Percentiles rank a stretch among this genome's conserved stretches.
These are phyloP conservation scores for Cephus nigrinus DNA, from an alignment of 2,888 invertebrate genomes.

Conservation along the genomic window DNA sequence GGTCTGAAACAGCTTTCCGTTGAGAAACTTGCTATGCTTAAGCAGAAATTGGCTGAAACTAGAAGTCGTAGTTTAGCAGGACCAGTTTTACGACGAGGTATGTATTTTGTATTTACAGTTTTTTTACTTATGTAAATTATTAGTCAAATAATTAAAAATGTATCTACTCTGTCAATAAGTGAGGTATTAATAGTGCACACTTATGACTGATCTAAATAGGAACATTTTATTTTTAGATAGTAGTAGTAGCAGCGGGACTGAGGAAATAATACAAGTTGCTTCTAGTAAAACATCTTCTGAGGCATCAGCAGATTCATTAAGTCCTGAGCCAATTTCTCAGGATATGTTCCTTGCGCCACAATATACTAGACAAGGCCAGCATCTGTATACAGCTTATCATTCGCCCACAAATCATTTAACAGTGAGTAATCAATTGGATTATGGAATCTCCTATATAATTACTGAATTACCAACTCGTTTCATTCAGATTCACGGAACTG, in stretches of 20 bases:
- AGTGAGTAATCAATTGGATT: constrained; percentile 58
- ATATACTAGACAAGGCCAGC: constrained; percentile 69
- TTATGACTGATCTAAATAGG: not conserved
- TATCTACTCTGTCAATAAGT: not conserved
- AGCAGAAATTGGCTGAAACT: constrained; percentile 72
- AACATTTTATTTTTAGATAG: constrained; percentile 22
- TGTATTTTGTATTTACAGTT: not conserved
- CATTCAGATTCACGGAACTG: constrained; percentile 75
- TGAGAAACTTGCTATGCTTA: constrained; percentile 75
- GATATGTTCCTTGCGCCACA: constrained; percentile 72
- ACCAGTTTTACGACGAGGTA: not conserved
- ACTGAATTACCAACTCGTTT: constrained; percentile 18
- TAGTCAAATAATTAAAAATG: not conserved
- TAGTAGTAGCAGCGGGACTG: constrained; percentile 44
- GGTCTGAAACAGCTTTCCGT: constrained; percentile 77
- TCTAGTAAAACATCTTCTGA: constrained; percentile 13
- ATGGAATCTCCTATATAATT: constrained; percentile 3
- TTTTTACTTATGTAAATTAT: not conserved
- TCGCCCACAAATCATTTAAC: constrained; percentile 70
- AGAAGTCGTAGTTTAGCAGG: constrained; percentile 55
- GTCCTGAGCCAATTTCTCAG: constrained; percentile 47
- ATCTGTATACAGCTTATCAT: constrained; percentile 72
- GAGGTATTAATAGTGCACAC: not conserved
- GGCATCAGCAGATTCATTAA: constrained; percentile 29
- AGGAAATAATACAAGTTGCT: constrained; percentile 37